phyloP scores from a whole-genome alignment of 1,140 invertebrate species.

The Teleopsis dalmanni region DNA sequence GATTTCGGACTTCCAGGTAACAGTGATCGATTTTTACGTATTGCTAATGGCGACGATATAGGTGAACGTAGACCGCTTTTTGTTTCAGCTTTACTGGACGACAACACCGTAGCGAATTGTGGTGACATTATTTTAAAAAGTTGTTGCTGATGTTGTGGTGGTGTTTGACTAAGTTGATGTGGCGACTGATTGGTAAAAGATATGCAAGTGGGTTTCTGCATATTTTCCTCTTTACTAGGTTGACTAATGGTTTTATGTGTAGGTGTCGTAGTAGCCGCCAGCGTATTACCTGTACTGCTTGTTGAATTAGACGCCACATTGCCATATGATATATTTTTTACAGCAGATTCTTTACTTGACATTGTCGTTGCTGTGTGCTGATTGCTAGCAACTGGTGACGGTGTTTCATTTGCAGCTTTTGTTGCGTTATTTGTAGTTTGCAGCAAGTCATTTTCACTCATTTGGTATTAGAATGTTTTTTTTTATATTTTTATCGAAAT shows the following conservation, averaged over 20 bases:
- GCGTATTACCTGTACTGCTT: background rate
- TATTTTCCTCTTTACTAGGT: background rate
- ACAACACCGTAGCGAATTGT: slow-evolving; percentile 34
- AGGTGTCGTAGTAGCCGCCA: no score
- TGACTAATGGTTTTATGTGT: no score
- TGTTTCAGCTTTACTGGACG: slow-evolving; percentile 30
- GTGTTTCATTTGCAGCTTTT: slow-evolving; percentile 2
- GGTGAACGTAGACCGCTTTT: slow-evolving; percentile 30
- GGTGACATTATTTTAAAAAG: slow-evolving; percentile 31
- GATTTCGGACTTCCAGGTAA: slow-evolving; percentile 34
- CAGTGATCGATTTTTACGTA: slow-evolving; percentile 29
- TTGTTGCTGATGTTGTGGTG: slow-evolving; percentile 7
- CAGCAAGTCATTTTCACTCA: slow-evolving; percentile 13
- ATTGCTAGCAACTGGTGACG: background rate
- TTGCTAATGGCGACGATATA: slow-evolving; percentile 29
- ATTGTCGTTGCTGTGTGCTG: slow-evolving; percentile 1
- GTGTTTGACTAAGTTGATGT: background rate
- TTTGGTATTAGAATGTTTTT: slow-evolving; percentile 10
- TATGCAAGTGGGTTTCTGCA: background rate
- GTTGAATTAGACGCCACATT: background rate
- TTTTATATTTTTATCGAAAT: no score
- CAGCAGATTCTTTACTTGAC: background rate
- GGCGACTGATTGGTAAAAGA: background rate
- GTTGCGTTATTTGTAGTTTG: slow-evolving; percentile 7
- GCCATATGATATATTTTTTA: background rate